Percentiles rank a stretch among this genome's conserved stretches.
These are phyloP conservation scores for Globodera rostochiensis DNA, from an alignment of 1,140 invertebrate genomes.

Conservation along the genomic window DNA sequence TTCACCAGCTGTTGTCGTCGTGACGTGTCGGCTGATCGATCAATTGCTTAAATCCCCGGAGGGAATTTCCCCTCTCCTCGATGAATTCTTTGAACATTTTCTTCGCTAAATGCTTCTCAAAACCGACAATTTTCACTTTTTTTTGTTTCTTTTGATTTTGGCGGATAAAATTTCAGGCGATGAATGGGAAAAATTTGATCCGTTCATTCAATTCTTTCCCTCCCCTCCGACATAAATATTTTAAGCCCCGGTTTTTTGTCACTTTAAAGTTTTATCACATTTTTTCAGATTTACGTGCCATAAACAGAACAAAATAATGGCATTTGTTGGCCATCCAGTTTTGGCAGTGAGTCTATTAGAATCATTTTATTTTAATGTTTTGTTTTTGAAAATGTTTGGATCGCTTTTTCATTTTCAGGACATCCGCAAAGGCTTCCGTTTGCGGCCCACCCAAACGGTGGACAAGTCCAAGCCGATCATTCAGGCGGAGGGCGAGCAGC, in stretches of 20 bases:
- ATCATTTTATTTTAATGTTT: not conserved
- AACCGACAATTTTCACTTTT: too few species aligned
- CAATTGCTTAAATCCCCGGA: too few species aligned
- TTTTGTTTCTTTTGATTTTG: too few species aligned
- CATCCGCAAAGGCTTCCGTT: conserved; percentile 43
- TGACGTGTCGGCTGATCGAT: too few species aligned
- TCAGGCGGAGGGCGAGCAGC: conserved; percentile 40
- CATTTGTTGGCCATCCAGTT: conserved; percentile 34
- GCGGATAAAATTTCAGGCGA: conserved; percentile 4
- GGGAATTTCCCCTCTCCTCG: too few species aligned
- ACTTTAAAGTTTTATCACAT: not conserved
- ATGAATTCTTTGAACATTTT: too few species aligned
- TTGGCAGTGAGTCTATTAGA: conserved; percentile 18
- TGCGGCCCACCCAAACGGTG: conserved; percentile 43
- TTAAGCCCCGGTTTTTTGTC: not conserved
- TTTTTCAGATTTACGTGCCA: not conserved
- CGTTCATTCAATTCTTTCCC: too few species aligned
- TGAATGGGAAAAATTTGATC: too few species aligned
- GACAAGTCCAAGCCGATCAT: conserved; percentile 48
- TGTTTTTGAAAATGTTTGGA: not conserved
- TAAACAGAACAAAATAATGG: conserved; percentile 16
- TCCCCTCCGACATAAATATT: too few species aligned
- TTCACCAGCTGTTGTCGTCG: too few species aligned
- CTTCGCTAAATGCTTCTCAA: too few species aligned
- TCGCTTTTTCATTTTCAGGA: conserved; percentile 35